Conservation (phyloP, 2,113 vertebrate species). For the Psilopsiagon aymara region DNA sequence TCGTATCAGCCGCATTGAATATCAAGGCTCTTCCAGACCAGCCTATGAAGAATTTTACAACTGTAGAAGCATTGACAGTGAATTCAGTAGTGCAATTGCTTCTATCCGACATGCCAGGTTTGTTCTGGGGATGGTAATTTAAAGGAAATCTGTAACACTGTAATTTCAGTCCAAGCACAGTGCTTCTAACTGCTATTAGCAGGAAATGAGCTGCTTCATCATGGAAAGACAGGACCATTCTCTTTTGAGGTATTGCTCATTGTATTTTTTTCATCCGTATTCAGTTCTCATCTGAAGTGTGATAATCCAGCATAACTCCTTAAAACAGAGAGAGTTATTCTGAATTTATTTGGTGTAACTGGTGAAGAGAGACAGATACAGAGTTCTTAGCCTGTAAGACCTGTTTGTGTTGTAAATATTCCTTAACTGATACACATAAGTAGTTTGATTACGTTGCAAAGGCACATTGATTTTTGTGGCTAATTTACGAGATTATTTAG, state of each 20-base stretch:
- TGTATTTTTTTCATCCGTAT: background rate
- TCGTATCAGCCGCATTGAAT: constrained; percentile 98
- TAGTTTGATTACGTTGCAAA: background rate
- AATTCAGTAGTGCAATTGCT: constrained; percentile 94
- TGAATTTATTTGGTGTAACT: background rate
- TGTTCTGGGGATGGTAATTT: background rate
- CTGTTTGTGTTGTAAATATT: background rate
- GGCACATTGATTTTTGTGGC: background rate
- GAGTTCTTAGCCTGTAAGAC: background rate
- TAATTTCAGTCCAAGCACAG: background rate
- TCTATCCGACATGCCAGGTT: constrained; percentile 97
- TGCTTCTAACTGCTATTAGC: background rate
- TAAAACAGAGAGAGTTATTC: background rate
- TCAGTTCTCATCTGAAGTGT: background rate
- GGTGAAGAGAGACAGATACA: background rate
- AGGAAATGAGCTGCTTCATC: background rate
- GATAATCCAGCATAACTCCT: background rate
- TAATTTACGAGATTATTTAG: background rate
- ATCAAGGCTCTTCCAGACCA: constrained; percentile 94
- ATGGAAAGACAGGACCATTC: background rate
- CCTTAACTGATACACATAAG: background rate
- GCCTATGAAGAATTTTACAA: constrained; percentile 99
- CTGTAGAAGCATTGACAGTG: constrained; percentile 97
- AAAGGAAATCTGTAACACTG: background rate
- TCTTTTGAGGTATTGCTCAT: background rate